These are phyloP conservation scores for Hydrolagus affinis DNA, from an alignment of 2,113 vertebrate genomes.

Conservation along the genomic window DNA sequence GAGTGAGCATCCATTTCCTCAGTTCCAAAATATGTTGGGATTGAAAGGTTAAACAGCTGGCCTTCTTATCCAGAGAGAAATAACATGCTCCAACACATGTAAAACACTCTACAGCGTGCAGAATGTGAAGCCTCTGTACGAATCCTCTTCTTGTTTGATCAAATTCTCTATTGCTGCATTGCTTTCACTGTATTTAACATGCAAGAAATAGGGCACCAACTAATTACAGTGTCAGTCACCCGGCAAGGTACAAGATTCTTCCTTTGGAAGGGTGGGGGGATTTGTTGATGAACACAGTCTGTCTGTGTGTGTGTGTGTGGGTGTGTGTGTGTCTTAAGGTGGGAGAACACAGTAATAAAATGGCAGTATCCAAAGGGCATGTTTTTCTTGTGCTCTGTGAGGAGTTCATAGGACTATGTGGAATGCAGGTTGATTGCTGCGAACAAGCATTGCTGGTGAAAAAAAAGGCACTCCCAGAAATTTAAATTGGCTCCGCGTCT, in stretches of 20 bases:
- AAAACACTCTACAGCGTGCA: neutral
- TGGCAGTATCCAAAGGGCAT: neutral
- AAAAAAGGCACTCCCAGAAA: slow-evolving; percentile 13
- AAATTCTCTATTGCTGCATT: neutral
- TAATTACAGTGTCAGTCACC: slow-evolving; percentile 4
- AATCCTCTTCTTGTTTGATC: neutral
- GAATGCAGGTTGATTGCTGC: slow-evolving; percentile 13
- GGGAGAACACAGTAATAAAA: neutral
- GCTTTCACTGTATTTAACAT: neutral
- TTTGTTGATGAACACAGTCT: neutral
- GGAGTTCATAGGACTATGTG: neutral
- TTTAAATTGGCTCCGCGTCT: slow-evolving; percentile 3
- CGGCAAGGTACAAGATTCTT: neutral
- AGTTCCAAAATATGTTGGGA: neutral
- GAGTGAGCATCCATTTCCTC: neutral
- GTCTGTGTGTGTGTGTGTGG: neutral
- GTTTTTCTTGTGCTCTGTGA: neutral
- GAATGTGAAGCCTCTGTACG: neutral
- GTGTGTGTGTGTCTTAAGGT: neutral
- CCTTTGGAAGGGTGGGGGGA: slow-evolving; percentile 10
- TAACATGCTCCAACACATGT: slow-evolving; percentile 6
- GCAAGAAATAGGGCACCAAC: neutral
- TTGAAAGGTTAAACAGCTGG: slow-evolving; percentile 18
- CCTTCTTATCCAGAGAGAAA: neutral
- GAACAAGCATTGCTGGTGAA: neutral